Evolutionary conservation across 2,113 vertebrate genomes (phyloP).

Genomic region (Clupea harengus): DNA sequence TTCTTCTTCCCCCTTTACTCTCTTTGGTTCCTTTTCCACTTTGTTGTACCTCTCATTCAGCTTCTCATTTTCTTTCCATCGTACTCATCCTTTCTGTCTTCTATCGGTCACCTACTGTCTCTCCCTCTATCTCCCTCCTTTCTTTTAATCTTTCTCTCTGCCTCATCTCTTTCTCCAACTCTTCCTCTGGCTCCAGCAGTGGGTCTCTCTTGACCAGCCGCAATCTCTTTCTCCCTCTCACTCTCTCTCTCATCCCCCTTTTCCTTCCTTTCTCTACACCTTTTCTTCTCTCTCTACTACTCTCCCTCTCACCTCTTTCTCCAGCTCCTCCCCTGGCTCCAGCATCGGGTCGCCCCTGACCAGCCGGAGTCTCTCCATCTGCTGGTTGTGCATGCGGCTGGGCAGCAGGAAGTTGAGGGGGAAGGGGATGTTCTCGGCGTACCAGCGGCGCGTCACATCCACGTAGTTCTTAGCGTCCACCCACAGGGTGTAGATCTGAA

Average conservation of each 20-base stretch:
- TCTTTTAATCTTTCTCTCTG: not conserved
- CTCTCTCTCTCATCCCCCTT: not conserved
- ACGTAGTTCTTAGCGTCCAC: constrained; percentile 89
- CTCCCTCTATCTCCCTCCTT: no score
- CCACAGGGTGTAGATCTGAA: constrained; percentile 88
- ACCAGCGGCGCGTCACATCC: constrained; percentile 90
- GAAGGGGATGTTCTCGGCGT: constrained; percentile 84
- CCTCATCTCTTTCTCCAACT: not conserved
- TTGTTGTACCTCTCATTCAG: no score
- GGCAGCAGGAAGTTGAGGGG: constrained; percentile 92
- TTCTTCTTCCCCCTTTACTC: not conserved
- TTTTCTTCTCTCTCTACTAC: not conserved
- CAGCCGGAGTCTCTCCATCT: constrained; percentile 81
- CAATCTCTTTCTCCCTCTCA: not conserved
- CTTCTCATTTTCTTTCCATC: no score
- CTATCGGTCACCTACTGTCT: no score
- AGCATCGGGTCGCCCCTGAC: constrained; percentile 73
- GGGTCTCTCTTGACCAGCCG: not conserved
- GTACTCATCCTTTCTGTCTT: no score
- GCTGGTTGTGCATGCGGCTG: constrained; percentile 77
- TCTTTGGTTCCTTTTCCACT: no score
- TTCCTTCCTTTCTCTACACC: not conserved
- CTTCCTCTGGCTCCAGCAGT: not conserved
- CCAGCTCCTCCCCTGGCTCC: constrained; percentile 77
- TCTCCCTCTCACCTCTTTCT: not conserved